Evolutionary conservation across 2,888 invertebrate genomes (phyloP).

Genomic region (Eulithis prunata): DNA sequence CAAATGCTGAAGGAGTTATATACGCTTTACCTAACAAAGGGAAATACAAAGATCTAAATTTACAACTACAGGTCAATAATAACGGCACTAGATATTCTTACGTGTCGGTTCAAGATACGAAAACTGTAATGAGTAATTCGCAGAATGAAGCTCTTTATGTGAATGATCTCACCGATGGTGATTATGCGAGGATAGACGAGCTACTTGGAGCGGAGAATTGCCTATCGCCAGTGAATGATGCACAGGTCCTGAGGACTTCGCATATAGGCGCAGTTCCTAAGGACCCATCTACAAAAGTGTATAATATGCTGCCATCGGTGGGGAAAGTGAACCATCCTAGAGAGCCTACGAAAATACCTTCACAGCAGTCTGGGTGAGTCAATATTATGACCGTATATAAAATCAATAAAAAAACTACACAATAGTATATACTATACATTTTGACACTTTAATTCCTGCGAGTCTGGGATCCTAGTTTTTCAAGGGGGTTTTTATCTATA

Average conservation of each 20-base stretch:
- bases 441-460: too few species aligned
- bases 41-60: conserved; percentile 78
- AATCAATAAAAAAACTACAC: too few species aligned
- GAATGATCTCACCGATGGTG: conserved; percentile 73
- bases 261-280: conserved; percentile 67
- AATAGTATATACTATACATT: too few species aligned
- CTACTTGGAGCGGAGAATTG: conserved; percentile 75
- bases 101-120: conserved; percentile 77
- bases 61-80: conserved; percentile 79
- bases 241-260: conserved; percentile 67
- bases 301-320: conserved; percentile 71
- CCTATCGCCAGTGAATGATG: conserved; percentile 72
- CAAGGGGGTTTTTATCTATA: too few species aligned
- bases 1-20: conserved; percentile 80
- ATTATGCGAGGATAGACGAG: conserved; percentile 78
- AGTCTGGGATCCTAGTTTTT: too few species aligned
- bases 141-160: conserved; percentile 77
- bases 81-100: conserved; percentile 79
- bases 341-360: conserved; percentile 71
- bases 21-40: conserved; percentile 81
- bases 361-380: conserved; percentile 66
- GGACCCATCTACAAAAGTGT: conserved; percentile 62
- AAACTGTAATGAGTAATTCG: conserved; percentile 77
- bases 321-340: conserved; percentile 74
- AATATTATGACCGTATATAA: too few species aligned